Base-by-base conservation (phyloP, 2,113 vertebrate species). In the Brachionichthys hirsutus region DNA sequence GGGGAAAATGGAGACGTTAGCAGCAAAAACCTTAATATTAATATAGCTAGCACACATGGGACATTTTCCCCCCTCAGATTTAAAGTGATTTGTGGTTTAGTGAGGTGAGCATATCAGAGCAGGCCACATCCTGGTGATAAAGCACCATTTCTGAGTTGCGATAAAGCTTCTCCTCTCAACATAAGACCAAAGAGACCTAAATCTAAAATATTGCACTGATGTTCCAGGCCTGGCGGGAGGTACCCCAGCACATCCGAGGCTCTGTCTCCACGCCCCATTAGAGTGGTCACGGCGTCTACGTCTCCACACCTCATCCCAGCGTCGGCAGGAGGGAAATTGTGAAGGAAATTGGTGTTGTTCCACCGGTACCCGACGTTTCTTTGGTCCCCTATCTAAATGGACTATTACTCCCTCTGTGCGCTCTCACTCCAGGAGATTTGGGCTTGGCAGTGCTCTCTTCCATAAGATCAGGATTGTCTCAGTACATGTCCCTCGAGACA, bases 321-420 rank as follows among this genome's bases (percentile, higher is more conserved):
- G 81, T 70, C 85, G 17, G 45, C 80, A 67, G 88, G 86, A 76
- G 88, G 88, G 80, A 87, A 87, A 89, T 87, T 85, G 85, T 75
- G 9, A 54, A 57, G 75, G 68, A 88, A 87, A 86, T 87, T 85
- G 86, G 75, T 85, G 78, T 84, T 87, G 83, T 87, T 85, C 67
- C 65, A 80, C 73, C 65, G 52, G 78, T 81, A 82, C 74, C 78
- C n/a, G 22, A 71, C 67, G 46, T 68, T 44, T 77, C 65, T 82
- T 75, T 67, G 68, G 74, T 78, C 74, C 43, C 73, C 69, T 77
- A 73, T 86, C 77, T 82, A 81, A 86, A 87, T 82, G 80, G 80
- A 66, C 81, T 78, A 84, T 87, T 87, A 87, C 81, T 76, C 54
- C 80, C 79, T 77, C 73, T 49, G 83, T 85, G 70, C 56, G 83